Percentiles rank a stretch among this genome's conserved stretches.
Conservation (phyloP, 2,797 vertebrate species). For the Sarcophilus harrisii region DNA sequence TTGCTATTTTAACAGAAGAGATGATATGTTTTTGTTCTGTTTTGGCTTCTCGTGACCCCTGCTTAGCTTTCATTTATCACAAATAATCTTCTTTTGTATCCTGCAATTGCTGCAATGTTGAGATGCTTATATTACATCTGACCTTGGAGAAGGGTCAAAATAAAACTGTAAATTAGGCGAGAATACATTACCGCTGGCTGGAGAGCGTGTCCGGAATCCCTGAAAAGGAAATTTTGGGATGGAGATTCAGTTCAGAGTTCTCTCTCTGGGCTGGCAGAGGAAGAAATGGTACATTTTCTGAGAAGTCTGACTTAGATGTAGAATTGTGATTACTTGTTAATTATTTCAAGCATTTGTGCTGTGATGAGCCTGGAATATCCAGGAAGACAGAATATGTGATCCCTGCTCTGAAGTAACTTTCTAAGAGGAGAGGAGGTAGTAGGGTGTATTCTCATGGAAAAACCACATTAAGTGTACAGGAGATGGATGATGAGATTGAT, state of each 20-base stretch:
- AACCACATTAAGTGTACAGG: neutral
- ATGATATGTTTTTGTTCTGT: slow-evolving; percentile 68
- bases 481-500: neutral
- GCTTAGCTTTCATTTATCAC: slow-evolving; percentile 72
- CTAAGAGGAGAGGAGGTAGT: neutral
- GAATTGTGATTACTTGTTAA: neutral
- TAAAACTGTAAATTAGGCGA: slow-evolving; percentile 72
- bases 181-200: slow-evolving; percentile 64
- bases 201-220: slow-evolving; percentile 52
- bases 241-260: neutral
- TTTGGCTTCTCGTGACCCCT: slow-evolving; percentile 63
- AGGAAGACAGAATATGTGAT: neutral
- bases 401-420: neutral
- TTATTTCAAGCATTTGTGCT: neutral
- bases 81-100: slow-evolving; percentile 60
- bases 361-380: neutral
- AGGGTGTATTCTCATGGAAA: neutral
- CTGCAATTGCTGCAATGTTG: slow-evolving; percentile 58
- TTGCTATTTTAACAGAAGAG: slow-evolving; percentile 54
- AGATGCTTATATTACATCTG: slow-evolving; percentile 70
- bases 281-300: neutral
- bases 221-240: slow-evolving; percentile 28
- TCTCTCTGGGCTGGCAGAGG: neutral
- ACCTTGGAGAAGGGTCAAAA: slow-evolving; percentile 73
- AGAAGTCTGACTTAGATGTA: neutral